A percentile compares a stretch with the other conserved stretches of the same genome.
Evolutionary conservation across 2,797 vertebrate genomes (phyloP).

Genomic region (Tapera naevia): DNA sequence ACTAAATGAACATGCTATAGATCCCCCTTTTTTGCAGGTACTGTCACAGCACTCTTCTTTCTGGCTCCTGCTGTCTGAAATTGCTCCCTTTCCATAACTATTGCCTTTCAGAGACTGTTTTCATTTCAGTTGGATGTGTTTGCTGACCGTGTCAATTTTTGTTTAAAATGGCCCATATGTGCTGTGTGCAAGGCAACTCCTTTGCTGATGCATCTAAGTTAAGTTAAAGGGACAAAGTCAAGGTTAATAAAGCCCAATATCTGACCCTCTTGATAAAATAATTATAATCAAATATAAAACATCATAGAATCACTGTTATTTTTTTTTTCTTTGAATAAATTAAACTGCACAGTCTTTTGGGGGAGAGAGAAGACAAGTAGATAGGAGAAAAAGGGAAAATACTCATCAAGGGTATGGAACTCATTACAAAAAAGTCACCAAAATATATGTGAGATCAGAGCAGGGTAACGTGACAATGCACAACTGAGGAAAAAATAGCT

Average conservation of each 20-base stretch:
- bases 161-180: background rate
- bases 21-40: background rate
- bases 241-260: background rate
- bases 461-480: background rate
- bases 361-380: background rate
- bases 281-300: background rate
- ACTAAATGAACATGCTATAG: background rate
- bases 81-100: background rate
- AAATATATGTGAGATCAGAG: background rate
- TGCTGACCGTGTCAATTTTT: background rate
- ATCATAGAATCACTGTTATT: background rate
- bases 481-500: background rate
- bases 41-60: background rate
- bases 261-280: background rate
- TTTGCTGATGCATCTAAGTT: background rate
- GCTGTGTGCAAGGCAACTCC: background rate
- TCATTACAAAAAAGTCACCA: background rate
- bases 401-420: background rate
- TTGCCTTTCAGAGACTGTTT: background rate
- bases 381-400: background rate
- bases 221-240: background rate
- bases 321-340: background rate
- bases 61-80: background rate
- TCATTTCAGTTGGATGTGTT: background rate
- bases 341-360: background rate